phyloP scores from a whole-genome alignment of 2,888 invertebrate genomes.

The Sarcophaga caerulescens region DNA sequence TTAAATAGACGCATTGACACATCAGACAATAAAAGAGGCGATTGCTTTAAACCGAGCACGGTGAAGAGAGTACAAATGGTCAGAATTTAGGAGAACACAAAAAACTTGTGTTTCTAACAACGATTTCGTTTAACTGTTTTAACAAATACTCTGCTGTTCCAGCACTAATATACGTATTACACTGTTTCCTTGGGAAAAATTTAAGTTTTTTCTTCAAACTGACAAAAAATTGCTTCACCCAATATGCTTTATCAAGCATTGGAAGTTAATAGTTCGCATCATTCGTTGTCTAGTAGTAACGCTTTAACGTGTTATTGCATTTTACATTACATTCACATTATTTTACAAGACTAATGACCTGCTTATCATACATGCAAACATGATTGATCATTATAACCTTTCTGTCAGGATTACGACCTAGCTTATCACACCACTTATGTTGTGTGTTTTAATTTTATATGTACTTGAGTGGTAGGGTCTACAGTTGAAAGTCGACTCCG shows the following conservation, averaged over 20 bases:
- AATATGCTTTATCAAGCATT: not conserved
- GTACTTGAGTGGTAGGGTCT: no score
- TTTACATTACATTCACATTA: no score
- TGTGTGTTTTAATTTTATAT: no score
- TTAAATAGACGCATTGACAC: slow-evolving; percentile 64
- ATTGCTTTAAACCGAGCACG: slow-evolving; percentile 48
- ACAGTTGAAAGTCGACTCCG: no score
- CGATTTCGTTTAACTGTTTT: slow-evolving; percentile 27
- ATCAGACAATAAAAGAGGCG: slow-evolving; percentile 62
- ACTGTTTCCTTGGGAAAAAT: slow-evolving; percentile 12
- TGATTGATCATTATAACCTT: no score
- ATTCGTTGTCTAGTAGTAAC: no score
- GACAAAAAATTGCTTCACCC: not conserved
- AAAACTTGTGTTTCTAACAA: slow-evolving; percentile 41
- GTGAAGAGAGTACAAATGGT: not conserved
- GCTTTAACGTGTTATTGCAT: no score
- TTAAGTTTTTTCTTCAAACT: not conserved
- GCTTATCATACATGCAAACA: no score
- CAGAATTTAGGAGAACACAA: not conserved
- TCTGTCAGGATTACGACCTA: no score
- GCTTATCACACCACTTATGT: no score
- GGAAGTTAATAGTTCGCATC: no score
- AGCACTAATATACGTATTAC: not conserved
- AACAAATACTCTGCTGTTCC: not conserved
- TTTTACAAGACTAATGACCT: no score